phyloP scores from a whole-genome alignment of 2,113 vertebrate species.

The Formicarius rufipectus region DNA sequence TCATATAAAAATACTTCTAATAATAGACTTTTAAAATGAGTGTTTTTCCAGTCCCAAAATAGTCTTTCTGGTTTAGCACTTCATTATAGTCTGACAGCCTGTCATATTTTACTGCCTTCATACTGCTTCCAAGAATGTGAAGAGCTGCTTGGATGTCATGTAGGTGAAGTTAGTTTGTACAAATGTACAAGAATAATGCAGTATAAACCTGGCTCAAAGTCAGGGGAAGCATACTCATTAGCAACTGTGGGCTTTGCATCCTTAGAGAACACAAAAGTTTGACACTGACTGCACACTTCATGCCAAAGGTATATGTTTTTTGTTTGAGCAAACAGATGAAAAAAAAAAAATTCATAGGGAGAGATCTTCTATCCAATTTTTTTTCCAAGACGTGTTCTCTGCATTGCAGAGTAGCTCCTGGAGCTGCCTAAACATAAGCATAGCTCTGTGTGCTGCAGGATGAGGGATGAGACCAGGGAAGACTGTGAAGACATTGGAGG shows the following conservation, averaged over 20 bases:
- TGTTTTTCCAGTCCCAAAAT: constrained; percentile 63
- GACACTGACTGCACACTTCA: fast-evolving
- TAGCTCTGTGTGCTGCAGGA: not conserved
- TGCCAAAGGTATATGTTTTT: not conserved
- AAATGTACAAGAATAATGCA: not conserved
- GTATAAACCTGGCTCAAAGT: not conserved
- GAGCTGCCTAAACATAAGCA: not conserved
- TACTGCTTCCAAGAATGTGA: constrained; percentile 43
- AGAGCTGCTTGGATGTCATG: constrained; percentile 42
- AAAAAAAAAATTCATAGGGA: not conserved
- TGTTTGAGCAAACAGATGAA: not conserved
- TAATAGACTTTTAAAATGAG: constrained; percentile 46
- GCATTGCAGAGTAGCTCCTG: not conserved
- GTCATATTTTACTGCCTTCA: constrained; percentile 60
- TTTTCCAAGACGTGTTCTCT: not conserved
- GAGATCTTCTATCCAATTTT: not conserved
- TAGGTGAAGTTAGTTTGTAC: constrained; percentile 54
- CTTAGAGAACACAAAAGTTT: not conserved
- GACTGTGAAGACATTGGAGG: not conserved
- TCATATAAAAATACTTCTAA: constrained; percentile 50
- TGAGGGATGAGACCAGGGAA: not conserved
- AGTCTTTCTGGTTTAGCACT: constrained; percentile 55
- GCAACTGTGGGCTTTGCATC: not conserved
- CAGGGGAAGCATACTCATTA: not conserved
- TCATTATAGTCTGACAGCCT: constrained; percentile 59